Base-by-base conservation (phyloP, 2,113 vertebrate genomes). In the Erythrocercus mccallii region DNA sequence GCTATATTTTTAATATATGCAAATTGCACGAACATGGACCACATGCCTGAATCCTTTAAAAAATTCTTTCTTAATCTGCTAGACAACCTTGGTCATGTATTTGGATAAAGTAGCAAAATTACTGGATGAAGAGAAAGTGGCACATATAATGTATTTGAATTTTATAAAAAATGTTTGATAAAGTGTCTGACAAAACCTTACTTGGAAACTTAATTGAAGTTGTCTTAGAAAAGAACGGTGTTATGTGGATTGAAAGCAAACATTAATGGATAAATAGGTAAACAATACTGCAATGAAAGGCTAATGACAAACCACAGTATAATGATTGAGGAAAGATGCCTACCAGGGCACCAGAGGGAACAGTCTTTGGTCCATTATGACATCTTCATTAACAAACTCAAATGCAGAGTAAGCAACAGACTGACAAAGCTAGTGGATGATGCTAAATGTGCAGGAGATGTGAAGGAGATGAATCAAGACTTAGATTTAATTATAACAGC, bases 151-250 rank as follows among this genome's bases (percentile, higher is more conserved):
- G 45, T 45, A 86, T 83, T 74, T 82, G 57, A 44, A 91, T 96
- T 93, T 92, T 48, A 83, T 42, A 82, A 82, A 81, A 87, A 94
- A 73, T 42, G 81, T 91, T 94, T 90, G 56, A 66, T 93, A 88
- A 33, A 66, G 17, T 37, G 56, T 88, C 87, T 78, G 76, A 90
- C 17, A 90, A 94, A 96, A 76, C 44, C 35, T 88, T 93, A 53
- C 56, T 86, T 81, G 88, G 74, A 94, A 86, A 84, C n/a, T 78
- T 90, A 88, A 86, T 74, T 90, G 71, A 96, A 90, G 37, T 44
- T 81, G 25, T 28, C 64, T 71, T 88, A 42, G 71, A 90, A 66
- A 92, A 93, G 51, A 84, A 81, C 5, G 7, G 40, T 88, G 42
- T 71, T 86, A 53, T 65, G 40, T 50, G 69, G 40, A 81, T 81